A percentile compares a stretch with the other conserved stretches of the same genome.
phyloP scores from a whole-genome alignment of 2,888 invertebrate species.

The Caenorhabditis japonica region DNA sequence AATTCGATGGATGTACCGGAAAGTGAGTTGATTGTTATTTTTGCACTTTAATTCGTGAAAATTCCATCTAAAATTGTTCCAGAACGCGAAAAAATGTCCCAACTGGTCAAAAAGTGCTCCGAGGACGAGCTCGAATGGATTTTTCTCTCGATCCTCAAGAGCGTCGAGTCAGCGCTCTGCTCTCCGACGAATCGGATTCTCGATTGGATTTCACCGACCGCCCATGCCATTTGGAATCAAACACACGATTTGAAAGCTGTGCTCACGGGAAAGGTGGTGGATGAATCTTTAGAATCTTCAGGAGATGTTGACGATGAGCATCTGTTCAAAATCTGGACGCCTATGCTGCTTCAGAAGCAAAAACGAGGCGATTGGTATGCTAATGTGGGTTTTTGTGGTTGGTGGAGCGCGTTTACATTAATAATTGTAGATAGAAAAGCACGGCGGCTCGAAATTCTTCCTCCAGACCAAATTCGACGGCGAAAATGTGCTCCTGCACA shows the following conservation, averaged over 20 bases:
- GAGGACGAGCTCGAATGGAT: conserved; percentile 63
- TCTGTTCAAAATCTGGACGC: conserved; percentile 52
- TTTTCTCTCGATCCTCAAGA: conserved; percentile 59
- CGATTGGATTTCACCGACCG: conserved; percentile 44
- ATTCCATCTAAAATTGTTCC: conserved; percentile 5
- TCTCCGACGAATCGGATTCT: conserved; percentile 33
- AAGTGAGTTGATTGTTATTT: no score
- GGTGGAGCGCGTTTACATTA: no score
- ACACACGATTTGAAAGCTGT: conserved; percentile 42
- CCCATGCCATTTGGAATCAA: conserved; percentile 35
- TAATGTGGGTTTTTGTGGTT: conserved; percentile 28
- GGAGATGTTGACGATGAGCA: conserved; percentile 41
- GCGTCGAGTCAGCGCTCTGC: conserved; percentile 56
- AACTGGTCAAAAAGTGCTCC: conserved; percentile 47
- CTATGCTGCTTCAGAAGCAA: conserved; percentile 51
- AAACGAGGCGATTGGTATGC: conserved; percentile 52
- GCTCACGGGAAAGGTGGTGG: conserved; percentile 22
- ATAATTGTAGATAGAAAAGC: conserved; percentile 41
- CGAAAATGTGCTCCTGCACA: conserved; percentile 74
- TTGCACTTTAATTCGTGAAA: not conserved
- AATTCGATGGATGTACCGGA: conserved; percentile 26
- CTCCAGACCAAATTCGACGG: conserved; percentile 75
- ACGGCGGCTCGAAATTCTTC: conserved; percentile 61
- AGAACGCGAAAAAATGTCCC: conserved; percentile 38
- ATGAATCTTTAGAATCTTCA: not conserved